Conservation (phyloP, 2,888 invertebrate genomes). For the Mesorhabditis belari region DNA sequence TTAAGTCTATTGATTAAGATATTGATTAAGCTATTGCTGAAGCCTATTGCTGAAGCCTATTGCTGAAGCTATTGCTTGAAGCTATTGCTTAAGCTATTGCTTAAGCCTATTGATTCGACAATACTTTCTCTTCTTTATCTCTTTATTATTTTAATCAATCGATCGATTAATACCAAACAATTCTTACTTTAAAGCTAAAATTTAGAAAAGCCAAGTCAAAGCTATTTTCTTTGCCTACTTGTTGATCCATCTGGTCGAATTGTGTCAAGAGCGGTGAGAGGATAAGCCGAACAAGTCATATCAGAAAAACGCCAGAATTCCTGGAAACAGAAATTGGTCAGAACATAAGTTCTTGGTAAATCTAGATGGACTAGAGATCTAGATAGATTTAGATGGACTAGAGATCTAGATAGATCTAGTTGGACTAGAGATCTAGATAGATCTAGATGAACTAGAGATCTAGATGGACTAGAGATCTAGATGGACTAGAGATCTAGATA, state of each 20-base stretch:
- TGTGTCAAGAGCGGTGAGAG: conserved; percentile 89
- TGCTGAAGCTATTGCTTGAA: neutral
- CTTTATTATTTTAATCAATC: neutral
- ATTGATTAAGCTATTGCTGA: conserved; percentile 57
- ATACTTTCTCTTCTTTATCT: neutral
- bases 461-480: too few species aligned
- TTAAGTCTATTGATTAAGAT: conserved; percentile 90
- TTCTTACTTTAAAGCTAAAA: too few species aligned
- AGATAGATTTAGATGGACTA: neutral
- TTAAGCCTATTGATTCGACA: too few species aligned
- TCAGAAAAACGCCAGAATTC: conserved; percentile 99
- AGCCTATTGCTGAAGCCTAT: neutral
- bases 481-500: too few species aligned
- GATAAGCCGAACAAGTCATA: conserved; percentile 95
- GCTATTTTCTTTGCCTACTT: too few species aligned
- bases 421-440: neutral
- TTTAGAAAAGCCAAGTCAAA: too few species aligned
- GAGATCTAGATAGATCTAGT: neutral
- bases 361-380: too few species aligned
- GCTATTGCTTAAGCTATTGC: too few species aligned
- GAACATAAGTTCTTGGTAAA: too few species aligned
- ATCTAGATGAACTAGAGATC: neutral
- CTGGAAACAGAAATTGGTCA: conserved; percentile 63
- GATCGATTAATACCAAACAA: conserved; percentile 9
- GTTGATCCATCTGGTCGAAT: conserved; percentile 86